Conservation (phyloP, 2,888 invertebrate species). For the Ophonus ardosiacus region DNA sequence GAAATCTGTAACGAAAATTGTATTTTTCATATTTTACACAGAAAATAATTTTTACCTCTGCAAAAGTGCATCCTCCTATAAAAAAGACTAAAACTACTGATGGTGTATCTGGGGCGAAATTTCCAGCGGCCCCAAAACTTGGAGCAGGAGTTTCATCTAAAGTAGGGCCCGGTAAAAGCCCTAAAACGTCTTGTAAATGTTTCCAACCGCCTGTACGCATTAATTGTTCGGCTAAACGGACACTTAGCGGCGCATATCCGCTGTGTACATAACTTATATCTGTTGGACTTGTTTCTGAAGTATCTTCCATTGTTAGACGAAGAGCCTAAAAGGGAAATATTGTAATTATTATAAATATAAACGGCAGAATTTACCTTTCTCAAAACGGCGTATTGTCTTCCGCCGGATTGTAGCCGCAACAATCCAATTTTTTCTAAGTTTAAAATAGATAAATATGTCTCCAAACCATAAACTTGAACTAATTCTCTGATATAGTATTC, state of each 20-base stretch:
- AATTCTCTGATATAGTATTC: conserved; percentile 81
- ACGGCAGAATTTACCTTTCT: conserved; percentile 79
- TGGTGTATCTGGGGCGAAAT: conserved; percentile 77
- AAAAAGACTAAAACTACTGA: conserved; percentile 94
- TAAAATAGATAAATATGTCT: conserved; percentile 87
- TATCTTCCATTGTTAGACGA: conserved; percentile 92
- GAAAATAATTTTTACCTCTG: conserved; percentile 79
- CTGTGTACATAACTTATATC: conserved; percentile 96
- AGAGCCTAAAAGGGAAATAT: conserved; percentile 79
- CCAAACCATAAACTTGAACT: conserved; percentile 87
- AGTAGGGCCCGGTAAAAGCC: conserved; percentile 88
- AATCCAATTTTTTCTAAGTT: conserved; percentile 93
- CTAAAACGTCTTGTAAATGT: conserved; percentile 89
- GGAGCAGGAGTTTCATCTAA: conserved; percentile 80
- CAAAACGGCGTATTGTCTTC: conserved; percentile 85
- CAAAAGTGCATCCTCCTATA: conserved; percentile 97
- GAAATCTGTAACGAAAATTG: conserved; percentile 77
- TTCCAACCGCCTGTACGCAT: conserved; percentile 87
- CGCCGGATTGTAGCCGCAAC: conserved; percentile 85
- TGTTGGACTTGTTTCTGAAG: conserved; percentile 87
- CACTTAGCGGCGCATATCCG: conserved; percentile 95
- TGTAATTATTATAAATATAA: conserved; percentile 39
- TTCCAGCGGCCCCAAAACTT: conserved; percentile 71
- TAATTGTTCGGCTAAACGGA: conserved; percentile 90
- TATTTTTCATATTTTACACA: neutral